These are phyloP conservation scores for Oryctes rhinoceros DNA, from an alignment of 1,140 invertebrate genomes.

Conservation along the genomic window DNA sequence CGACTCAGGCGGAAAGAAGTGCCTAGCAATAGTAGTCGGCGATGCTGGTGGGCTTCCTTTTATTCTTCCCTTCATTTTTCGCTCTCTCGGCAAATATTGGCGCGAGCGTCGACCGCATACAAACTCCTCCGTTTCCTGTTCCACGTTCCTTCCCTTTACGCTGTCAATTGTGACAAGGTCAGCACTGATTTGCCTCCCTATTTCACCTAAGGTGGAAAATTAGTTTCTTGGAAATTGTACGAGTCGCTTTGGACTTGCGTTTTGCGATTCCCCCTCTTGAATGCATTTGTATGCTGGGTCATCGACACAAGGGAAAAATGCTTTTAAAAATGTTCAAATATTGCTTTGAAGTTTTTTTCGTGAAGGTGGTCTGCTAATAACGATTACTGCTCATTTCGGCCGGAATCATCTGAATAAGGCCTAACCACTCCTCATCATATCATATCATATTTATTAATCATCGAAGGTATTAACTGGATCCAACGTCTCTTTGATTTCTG, in stretches of 20 bases:
- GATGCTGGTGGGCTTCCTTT: background rate
- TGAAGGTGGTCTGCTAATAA: no score
- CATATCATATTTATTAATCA: no score
- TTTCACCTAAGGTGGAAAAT: slow-evolving; percentile 9
- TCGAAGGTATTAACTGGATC: no score
- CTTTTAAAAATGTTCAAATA: no score
- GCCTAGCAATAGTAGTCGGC: background rate
- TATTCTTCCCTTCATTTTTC: slow-evolving; percentile 19
- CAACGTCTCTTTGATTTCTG: no score
- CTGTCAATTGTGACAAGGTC: slow-evolving; percentile 1
- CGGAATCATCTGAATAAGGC: no score
- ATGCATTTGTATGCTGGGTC: no score
- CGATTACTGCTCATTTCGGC: no score
- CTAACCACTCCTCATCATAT: no score
- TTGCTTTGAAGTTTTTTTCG: no score
- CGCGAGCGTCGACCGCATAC: slow-evolving; percentile 2
- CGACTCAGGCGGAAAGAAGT: slow-evolving; percentile 10
- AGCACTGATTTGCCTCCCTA: slow-evolving; percentile 9
- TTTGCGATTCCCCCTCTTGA: no score
- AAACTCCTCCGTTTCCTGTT: background rate
- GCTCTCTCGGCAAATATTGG: slow-evolving; percentile 13
- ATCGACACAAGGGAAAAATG: no score
- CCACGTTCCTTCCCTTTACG: background rate
- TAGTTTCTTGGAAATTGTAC: background rate
- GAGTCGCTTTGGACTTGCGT: background rate